Conservation (phyloP, 2,888 invertebrate genomes). For the Pseudococcus longispinus region DNA sequence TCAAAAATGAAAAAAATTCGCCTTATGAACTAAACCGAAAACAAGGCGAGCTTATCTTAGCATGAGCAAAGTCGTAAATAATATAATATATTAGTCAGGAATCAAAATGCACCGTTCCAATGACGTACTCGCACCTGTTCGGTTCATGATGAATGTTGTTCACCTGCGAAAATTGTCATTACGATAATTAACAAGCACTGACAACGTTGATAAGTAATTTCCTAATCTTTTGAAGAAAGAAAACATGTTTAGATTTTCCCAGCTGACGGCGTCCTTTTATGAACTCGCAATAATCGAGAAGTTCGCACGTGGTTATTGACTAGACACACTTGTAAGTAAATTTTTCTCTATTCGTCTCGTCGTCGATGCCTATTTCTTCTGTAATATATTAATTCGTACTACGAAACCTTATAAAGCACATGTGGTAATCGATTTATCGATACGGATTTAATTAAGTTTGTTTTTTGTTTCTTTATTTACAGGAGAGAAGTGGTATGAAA, state of each 20-base stretch:
- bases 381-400: background rate
- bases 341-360: background rate
- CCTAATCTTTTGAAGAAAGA: background rate
- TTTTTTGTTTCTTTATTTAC: background rate
- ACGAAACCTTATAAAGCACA: background rate
- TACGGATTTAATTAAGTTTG: background rate
- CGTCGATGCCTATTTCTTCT: background rate
- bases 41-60: background rate
- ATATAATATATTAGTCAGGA: background rate
- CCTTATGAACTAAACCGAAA: background rate
- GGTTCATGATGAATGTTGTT: background rate
- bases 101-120: background rate
- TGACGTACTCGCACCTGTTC: background rate
- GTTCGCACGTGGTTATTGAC: background rate
- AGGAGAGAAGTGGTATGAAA: conserved; percentile 1
- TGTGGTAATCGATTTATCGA: background rate
- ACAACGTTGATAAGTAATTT: background rate
- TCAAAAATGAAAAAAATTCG: too few relatives aligned
- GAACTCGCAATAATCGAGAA: background rate
- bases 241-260: background rate
- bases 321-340: background rate
- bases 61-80: background rate
- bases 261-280: background rate
- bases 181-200: background rate
- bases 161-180: background rate